phyloP scores from a whole-genome alignment of 2,797 vertebrate genomes.

The Phataginus tetradactyla region DNA sequence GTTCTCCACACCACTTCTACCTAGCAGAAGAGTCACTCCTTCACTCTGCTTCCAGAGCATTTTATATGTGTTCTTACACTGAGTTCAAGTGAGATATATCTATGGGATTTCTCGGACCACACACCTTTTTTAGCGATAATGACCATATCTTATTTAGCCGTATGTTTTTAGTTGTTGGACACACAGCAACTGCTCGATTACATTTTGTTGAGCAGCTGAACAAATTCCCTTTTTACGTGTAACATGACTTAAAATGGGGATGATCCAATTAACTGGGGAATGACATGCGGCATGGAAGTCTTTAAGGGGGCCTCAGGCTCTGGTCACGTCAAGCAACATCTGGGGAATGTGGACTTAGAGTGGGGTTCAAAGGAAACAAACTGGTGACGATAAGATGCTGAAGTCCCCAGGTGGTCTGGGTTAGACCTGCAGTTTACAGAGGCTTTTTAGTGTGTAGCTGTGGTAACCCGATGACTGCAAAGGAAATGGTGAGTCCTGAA shows the following conservation, averaged over 20 bases:
- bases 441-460: not conserved
- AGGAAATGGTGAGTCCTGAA: not conserved
- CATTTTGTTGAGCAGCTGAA: not conserved
- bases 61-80: not conserved
- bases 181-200: not conserved
- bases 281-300: not conserved
- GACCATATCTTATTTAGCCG: not conserved
- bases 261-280: not conserved
- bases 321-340: not conserved
- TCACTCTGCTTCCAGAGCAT: not conserved
- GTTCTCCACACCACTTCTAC: not conserved
- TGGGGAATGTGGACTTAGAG: not conserved
- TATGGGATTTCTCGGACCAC: not conserved
- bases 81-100: not conserved
- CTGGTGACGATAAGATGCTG: not conserved
- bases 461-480: not conserved
- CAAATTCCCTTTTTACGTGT: not conserved
- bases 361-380: not conserved
- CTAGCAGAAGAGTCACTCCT: not conserved
- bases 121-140: not conserved
- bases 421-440: not conserved
- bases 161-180: not conserved
- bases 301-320: not conserved
- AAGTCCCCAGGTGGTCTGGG: too few relatives aligned
- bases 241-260: not conserved